Evolutionary conservation across 2,797 vertebrate genomes (phyloP), one percentile per base, ranked within the genome.

Genomic region (Gobio occitaniae): DNA sequence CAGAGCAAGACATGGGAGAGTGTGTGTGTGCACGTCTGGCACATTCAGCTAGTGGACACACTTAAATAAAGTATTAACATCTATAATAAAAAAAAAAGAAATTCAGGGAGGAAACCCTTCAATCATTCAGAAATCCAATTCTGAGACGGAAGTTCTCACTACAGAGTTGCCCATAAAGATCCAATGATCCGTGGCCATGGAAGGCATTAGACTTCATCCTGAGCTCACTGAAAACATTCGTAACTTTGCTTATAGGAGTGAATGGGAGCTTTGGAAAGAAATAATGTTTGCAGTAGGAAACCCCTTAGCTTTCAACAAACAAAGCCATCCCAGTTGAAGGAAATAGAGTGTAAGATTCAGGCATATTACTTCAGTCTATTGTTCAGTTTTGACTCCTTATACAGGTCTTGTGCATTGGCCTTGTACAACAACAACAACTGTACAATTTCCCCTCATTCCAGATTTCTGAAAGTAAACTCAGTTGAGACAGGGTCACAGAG

Each of bases 21-120:
- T 25, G 19, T 54, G 68, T n/a, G n/a, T 61, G 61, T 25, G 61
- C 44, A 48, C 1, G 21, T 47, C 38, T 21, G 44, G 66, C 56
- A 83, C 54, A 50, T 87, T 32, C 66, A 61, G 44, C 56, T 6
- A 59, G 15, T 47, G 52, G 68, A 72, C 79, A 74, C 25, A 50
- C 13, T 76, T 74, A 38, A 41, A 65, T 21, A 59, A n/a, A 29
- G 32, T 11, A 56, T 71, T 81, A 81, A 54, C 56, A 19, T 72
- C 80, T 72, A 6, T 61, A 47, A 71, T 29, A 82, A 47, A n/a
- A 59, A 41, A 52, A 44, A 25, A 44, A 11, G 19, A 41, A 70
- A 81, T 44, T 29, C 12, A 69, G 47, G 50, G 32, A 13, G 54
- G 19, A 29, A 16, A 15, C 19, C 0, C 12, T 80, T 68, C 19